These are phyloP conservation scores for Strigamia maritima DNA, from an alignment of 2,888 invertebrate species.

Conservation along the genomic window DNA sequence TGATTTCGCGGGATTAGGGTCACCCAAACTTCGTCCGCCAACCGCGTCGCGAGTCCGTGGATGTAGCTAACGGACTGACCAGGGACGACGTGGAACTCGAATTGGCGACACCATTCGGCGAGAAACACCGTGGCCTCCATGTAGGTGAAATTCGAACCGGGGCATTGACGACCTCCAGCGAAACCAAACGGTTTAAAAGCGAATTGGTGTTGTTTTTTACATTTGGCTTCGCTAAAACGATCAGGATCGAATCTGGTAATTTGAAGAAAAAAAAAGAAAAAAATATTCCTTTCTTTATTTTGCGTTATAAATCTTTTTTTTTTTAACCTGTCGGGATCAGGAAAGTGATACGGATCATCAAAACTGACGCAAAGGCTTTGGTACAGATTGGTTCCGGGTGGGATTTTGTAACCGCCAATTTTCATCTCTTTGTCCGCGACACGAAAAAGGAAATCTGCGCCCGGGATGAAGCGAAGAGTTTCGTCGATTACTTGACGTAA, in stretches of 20 bases:
- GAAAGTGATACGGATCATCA: background rate
- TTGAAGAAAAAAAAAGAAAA: background rate
- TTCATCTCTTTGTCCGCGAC: conserved; percentile 29
- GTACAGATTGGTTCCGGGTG: conserved; percentile 36
- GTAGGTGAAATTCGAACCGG: conserved; percentile 48
- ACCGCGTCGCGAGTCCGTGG: conserved; percentile 32
- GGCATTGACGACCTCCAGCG: conserved; percentile 49
- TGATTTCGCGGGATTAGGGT: conserved; percentile 27
- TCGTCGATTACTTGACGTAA: conserved; percentile 33
- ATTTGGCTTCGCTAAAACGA: conserved; percentile 43
- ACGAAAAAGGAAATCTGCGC: conserved; percentile 35
- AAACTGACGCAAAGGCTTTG: conserved; percentile 34
- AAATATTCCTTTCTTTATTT: background rate
- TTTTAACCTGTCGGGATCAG: conserved; percentile 34
- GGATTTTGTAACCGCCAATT: conserved; percentile 26
- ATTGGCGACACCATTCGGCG: conserved; percentile 35
- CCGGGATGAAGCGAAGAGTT: conserved; percentile 35
- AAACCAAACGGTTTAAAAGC: conserved; percentile 53
- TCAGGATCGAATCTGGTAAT: conserved; percentile 44
- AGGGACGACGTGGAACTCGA: conserved; percentile 29
- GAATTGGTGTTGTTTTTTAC: conserved; percentile 44
- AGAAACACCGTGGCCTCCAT: conserved; percentile 45
- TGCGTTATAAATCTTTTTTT: background rate
- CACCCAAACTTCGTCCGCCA: conserved; percentile 36
- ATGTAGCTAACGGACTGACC: conserved; percentile 35